Percentiles rank a stretch among this genome's conserved stretches.
phyloP scores from a whole-genome alignment of 2,113 vertebrate genomes.

The Rhea pennata region DNA sequence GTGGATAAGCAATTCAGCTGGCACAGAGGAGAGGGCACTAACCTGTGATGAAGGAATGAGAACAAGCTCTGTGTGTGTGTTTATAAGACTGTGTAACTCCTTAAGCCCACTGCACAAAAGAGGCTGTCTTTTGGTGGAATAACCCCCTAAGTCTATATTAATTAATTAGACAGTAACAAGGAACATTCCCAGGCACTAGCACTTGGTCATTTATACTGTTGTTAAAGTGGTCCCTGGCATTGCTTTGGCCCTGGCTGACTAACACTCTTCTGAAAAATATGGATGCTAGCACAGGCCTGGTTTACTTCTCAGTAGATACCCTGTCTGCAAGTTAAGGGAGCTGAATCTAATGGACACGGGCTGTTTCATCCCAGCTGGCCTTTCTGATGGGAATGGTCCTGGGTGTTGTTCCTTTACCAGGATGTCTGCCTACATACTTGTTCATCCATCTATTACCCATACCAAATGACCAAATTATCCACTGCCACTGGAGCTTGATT shows the following conservation, averaged over 20 bases:
- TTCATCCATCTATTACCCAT: not conserved
- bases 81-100: not conserved
- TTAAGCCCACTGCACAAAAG: not conserved
- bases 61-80: not conserved
- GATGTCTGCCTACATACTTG: not conserved
- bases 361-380: not conserved
- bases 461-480: not conserved
- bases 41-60: not conserved
- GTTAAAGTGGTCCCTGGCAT: not conserved
- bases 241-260: not conserved
- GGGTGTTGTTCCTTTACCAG: not conserved
- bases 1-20: not conserved
- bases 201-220: not conserved
- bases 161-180: not conserved
- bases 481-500: not conserved
- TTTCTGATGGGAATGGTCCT: not conserved
- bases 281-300: not conserved
- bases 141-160: not conserved
- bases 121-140: not conserved
- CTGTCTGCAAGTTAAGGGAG: not conserved
- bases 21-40: not conserved
- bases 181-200: not conserved
- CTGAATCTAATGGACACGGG: not conserved
- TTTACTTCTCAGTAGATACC: rapidly evolving
- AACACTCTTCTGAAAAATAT: not conserved